Evolutionary conservation across 2,113 vertebrate species (phyloP).

Genomic region (Aplodontia rufa): DNA sequence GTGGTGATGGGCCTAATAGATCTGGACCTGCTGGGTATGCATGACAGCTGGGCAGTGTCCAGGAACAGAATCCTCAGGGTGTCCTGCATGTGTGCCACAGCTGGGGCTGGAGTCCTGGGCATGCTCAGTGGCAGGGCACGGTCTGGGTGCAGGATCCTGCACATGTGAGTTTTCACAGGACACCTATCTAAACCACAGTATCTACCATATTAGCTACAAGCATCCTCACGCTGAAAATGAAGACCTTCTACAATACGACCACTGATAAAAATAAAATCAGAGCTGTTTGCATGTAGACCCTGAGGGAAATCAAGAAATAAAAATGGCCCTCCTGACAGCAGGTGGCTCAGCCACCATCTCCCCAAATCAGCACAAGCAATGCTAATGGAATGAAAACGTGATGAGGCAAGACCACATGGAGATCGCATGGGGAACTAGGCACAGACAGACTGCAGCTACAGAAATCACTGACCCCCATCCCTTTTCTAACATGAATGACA

Average conservation of each 20-base stretch:
- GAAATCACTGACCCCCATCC: background rate
- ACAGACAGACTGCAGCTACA: background rate
- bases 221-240: background rate
- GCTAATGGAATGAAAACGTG: fast-evolving
- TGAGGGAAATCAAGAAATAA: background rate
- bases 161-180: too few relatives aligned
- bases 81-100: too few relatives aligned
- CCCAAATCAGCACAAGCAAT: fast-evolving
- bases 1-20: too few relatives aligned
- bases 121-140: too few relatives aligned
- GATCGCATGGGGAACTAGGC: background rate
- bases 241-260: background rate
- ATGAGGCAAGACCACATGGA: background rate
- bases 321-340: background rate
- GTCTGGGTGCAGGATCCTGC: too few relatives aligned
- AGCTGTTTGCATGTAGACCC: background rate
- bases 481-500: background rate
- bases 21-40: too few relatives aligned
- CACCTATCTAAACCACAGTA: too few relatives aligned
- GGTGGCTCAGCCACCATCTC: background rate
- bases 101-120: too few relatives aligned
- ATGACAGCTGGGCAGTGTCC: too few relatives aligned
- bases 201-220: background rate
- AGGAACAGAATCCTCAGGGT: too few relatives aligned
- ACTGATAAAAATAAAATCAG: background rate